Evolutionary conservation across 2,888 invertebrate species (phyloP).

Genomic region (Hirtodrosophila alboralis): DNA sequence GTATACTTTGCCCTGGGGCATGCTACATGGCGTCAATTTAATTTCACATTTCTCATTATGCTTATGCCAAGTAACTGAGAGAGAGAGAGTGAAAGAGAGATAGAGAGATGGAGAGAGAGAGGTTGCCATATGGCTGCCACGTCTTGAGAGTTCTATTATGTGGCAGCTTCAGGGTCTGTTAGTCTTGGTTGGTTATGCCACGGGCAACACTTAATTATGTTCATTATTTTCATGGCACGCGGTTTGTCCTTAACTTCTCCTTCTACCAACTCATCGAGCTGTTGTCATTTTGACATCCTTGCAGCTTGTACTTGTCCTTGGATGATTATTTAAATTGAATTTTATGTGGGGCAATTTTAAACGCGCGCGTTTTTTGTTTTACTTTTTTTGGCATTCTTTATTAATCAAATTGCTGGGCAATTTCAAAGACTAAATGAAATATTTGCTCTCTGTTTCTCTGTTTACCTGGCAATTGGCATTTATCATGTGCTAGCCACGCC

Average conservation of each 20-base stretch:
- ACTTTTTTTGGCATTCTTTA: conserved; percentile 40
- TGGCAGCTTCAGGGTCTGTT: neutral
- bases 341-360: conserved; percentile 55
- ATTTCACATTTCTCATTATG: conserved; percentile 79
- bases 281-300: conserved; percentile 50
- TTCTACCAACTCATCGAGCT: conserved; percentile 29
- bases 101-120: too few species aligned
- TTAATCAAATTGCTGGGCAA: conserved; percentile 57
- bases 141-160: neutral
- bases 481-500: conserved; percentile 51
- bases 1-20: conserved; percentile 34
- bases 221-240: conserved; percentile 77
- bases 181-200: conserved; percentile 58
- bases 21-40: conserved; percentile 75
- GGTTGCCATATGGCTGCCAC: conserved; percentile 4
- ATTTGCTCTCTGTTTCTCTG: conserved; percentile 30
- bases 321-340: conserved; percentile 76
- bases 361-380: neutral
- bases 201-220: conserved; percentile 79
- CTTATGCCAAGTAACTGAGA: conserved; percentile 46
- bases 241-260: conserved; percentile 44
- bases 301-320: conserved; percentile 2
- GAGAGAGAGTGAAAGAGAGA: conserved; percentile 33
- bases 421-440: conserved; percentile 38
- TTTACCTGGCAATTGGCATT: conserved; percentile 60